These are phyloP conservation scores for Oryzias celebensis DNA, from an alignment of 2,113 vertebrate genomes.

Conservation along the genomic window DNA sequence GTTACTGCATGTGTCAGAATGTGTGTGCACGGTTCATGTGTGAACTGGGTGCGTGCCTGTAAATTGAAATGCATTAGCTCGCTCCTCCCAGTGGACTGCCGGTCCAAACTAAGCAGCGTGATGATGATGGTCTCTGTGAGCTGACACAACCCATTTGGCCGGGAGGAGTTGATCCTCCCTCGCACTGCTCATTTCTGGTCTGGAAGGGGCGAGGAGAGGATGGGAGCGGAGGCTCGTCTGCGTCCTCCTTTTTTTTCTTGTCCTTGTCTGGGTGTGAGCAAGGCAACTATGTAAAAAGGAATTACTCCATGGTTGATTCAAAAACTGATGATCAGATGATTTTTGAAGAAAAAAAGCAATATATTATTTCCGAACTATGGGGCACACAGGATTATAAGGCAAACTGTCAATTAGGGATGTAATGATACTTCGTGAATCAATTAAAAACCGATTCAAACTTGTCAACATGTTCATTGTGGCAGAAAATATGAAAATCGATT, in stretches of 20 bases:
- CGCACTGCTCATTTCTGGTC: constrained; percentile 55
- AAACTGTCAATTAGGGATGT: too few species aligned
- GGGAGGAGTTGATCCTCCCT: constrained; percentile 60
- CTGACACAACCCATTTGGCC: constrained; percentile 74
- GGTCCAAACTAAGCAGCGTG: constrained; percentile 67
- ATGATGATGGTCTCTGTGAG: constrained; percentile 69
- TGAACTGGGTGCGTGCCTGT: constrained; percentile 22
- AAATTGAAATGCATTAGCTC: constrained; percentile 59
- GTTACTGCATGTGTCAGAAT: constrained; percentile 35
- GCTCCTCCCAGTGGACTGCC: constrained; percentile 59
- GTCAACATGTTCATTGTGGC: too few species aligned
- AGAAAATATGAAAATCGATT: too few species aligned
- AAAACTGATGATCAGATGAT: constrained; percentile 38
- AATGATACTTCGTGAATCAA: too few species aligned
- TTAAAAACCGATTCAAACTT: too few species aligned
- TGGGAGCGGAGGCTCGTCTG: too few species aligned
- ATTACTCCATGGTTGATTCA: constrained; percentile 12
- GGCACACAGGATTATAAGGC: not conserved
- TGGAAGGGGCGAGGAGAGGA: constrained; percentile 13
- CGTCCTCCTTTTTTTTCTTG: constrained; percentile 8
- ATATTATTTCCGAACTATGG: not conserved
- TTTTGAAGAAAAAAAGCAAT: constrained; percentile 1
- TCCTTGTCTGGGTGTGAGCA: constrained; percentile 43
- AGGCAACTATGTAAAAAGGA: constrained; percentile 2
- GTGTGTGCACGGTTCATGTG: constrained; percentile 6